Conservation (phyloP, 2,888 invertebrate species). For the Mimachlamys varia region DNA sequence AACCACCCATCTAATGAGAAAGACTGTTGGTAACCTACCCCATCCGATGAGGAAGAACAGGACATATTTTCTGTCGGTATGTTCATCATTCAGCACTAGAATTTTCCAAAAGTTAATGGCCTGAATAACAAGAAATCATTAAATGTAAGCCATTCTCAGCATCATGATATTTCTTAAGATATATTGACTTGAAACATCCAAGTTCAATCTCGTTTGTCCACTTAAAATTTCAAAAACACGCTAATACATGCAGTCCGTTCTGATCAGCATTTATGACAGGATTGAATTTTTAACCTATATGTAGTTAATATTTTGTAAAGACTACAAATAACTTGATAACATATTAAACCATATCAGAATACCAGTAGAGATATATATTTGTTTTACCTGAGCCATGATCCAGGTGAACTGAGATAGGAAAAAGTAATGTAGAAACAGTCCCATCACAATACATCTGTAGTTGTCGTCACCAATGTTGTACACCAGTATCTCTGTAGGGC, state of each 20-base stretch:
- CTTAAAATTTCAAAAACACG: no score
- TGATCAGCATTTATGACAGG: no score
- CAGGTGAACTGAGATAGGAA: slow-evolving; percentile 79
- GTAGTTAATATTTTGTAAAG: no score
- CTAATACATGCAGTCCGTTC: no score
- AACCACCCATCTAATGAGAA: slow-evolving; percentile 21
- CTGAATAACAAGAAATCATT: slow-evolving; percentile 54
- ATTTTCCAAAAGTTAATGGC: slow-evolving; percentile 79
- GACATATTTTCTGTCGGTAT: slow-evolving; percentile 78
- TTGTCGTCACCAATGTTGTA: slow-evolving; percentile 67
- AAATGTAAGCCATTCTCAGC: no score
- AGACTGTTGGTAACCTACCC: slow-evolving; percentile 69
- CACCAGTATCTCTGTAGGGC: slow-evolving; percentile 73
- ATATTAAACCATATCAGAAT: not conserved
- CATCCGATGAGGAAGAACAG: slow-evolving; percentile 78
- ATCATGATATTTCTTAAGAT: no score
- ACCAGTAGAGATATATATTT: not conserved
- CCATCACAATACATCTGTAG: slow-evolving; percentile 79
- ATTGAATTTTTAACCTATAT: no score
- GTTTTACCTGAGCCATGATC: slow-evolving; percentile 77
- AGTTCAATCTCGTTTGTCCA: no score
- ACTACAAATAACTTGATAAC: not conserved
- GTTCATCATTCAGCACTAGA: slow-evolving; percentile 79
- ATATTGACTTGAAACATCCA: no score
- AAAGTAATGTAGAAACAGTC: slow-evolving; percentile 78